Evolutionary conservation across 2,797 vertebrate genomes (phyloP), one percentile per base, ranked within the genome.

Genomic region (Myotis findleyi): DNA sequence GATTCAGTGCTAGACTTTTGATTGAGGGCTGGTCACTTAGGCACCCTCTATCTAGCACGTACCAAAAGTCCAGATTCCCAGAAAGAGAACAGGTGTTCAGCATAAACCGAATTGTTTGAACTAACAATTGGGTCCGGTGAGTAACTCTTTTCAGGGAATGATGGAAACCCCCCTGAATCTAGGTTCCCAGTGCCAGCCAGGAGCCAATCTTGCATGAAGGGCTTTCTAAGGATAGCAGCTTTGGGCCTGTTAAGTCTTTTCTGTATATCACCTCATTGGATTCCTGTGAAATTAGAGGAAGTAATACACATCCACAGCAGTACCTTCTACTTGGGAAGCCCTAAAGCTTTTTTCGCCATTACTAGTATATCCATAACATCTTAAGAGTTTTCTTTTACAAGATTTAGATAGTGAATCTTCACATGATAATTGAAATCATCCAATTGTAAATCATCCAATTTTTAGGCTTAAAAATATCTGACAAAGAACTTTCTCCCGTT

Each of bases 351-450:
- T 57, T 27, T 59, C 71, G 5, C 18, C 33, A 59, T 66, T 83
- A 47, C 57, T 71, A 62, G 27, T 20, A 0, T 62, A 57, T 51
- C 23, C 33, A 30, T 27, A 66, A 66, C 23, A 5, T 23, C 5
- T 21, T 30, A 66, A 87, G 69, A 95, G 84, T 33, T 84, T 81
- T 89, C 33, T 85, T 82, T 80, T 27, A 7, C 57, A 72, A 94
- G 41, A 62, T 79, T 76, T 88, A 72, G 10, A 3, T 27, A 36
- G 69, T 30, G 27, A 81, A 86, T 85, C 9, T 64, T 66, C 53
- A 73, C 30, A 27, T 53, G 18, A 49, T 41, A n/a, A 81, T 55
- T 59, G 53, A 95, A 89, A 87, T 62, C 33, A 86, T 84, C 38
- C 11, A 25, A 59, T 36, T 68, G 11, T 38, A 66, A 62, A 57